phyloP scores from a whole-genome alignment of 2,113 vertebrate species.

The Dinomys branickii region DNA sequence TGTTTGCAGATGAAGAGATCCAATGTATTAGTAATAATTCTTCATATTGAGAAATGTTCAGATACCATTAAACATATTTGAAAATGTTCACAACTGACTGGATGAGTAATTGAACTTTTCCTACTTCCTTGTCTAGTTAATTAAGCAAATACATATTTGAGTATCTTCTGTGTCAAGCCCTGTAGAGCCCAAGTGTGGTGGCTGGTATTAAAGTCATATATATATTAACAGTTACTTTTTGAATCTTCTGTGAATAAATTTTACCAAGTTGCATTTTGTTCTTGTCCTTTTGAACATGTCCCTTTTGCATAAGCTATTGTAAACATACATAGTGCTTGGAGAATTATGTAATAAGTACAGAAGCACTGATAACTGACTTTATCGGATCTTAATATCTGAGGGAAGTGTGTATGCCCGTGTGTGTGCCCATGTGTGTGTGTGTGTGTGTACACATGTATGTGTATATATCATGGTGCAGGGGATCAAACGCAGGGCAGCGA shows the following conservation, averaged over 20 bases:
- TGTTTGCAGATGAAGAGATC: background rate
- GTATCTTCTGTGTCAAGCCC: background rate
- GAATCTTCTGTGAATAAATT: background rate
- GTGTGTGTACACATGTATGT: background rate
- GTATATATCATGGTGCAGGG: background rate
- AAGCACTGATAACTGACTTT: background rate
- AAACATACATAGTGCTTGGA: background rate
- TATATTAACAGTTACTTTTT: background rate
- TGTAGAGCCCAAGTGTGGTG: background rate
- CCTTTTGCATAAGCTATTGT: background rate
- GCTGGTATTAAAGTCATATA: background rate
- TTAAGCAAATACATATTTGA: background rate
- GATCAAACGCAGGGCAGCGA: background rate
- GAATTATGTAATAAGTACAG: background rate
- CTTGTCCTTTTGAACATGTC: background rate
- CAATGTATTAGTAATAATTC: background rate
- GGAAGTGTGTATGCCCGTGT: background rate
- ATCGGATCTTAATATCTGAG: background rate
- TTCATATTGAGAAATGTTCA: background rate
- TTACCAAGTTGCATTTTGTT: background rate
- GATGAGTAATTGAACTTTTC: background rate
- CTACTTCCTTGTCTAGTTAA: background rate
- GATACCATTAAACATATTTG: background rate
- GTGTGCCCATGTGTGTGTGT: background rate
- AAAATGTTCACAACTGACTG: conserved; percentile 2